Evolutionary conservation across 2,888 invertebrate genomes (phyloP), one percentile per base, ranked within the genome.

Genomic region (Drosophila dives): DNA sequence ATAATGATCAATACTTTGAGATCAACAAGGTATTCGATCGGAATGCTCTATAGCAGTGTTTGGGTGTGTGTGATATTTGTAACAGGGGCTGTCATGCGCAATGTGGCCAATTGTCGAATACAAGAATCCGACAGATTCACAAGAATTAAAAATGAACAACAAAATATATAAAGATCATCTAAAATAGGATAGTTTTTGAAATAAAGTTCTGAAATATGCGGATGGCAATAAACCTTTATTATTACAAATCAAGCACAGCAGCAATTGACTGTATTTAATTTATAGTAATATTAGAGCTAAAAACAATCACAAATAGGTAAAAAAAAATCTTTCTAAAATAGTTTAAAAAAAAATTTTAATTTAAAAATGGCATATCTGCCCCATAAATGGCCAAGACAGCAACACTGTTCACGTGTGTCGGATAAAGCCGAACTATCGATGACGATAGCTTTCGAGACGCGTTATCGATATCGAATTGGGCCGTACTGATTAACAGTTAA

Each of bases 11-110:
- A 64, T 66, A 64, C 66, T 59, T 53, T 50, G 29, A 40, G 34
- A 68, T 68, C 79, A 36, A 61, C 64, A 61, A 64, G 81, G 81
- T 80, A 80, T 80, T 80, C 67, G 64, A 77, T 81, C 64, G 77
- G 77, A 78, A 81, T 78, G 77, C 65, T 66, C 36, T 26, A 12
- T 20, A 48, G 38, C 36, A 53, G 17, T 29, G 29, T 42, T 26
- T 38, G 42, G 29, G 45, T 34, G 49, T 36, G 55, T 29, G 49
- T 26, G n/a, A 50, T 38, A 63, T 51, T 60, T 64, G 58, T 64
- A 45, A 38, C 40, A 65, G 26, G 51, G 26, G 23, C 15, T 45
- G 45, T 45, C 45, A 26, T 23, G 45, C 15, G 15, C 23, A 45
- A 26, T 45, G 45, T 45, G 15, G 23, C 23, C 45, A 45, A 45